These are phyloP conservation scores for Sphaerodactylus townsendi DNA, from an alignment of 2,113 vertebrate genomes.

Conservation along the genomic window DNA sequence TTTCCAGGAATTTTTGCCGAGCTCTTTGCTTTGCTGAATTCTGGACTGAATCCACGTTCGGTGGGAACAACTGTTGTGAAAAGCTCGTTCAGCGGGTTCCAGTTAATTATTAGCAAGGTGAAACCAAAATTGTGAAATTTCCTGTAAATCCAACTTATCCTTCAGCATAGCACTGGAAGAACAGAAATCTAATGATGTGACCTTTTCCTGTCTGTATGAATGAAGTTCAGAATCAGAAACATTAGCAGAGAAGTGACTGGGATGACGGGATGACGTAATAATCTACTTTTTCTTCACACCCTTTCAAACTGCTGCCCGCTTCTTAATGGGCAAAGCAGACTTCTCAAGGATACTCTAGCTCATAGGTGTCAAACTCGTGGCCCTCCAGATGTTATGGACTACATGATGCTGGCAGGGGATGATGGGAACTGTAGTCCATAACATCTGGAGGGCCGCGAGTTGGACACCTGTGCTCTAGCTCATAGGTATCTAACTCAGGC, in stretches of 20 bases:
- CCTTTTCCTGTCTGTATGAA: neutral
- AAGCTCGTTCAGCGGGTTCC: constrained; percentile 41
- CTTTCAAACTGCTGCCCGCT: neutral
- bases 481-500: no score
- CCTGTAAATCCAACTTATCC: constrained; percentile 29
- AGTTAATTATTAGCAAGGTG: constrained; percentile 52
- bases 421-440: no score
- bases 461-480: no score
- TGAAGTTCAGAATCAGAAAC: neutral
- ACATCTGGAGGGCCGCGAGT: no score
- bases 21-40: neutral
- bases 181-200: neutral
- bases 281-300: neutral
- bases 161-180: neutral
- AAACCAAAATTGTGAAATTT: constrained; percentile 27
- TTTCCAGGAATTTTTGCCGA: neutral
- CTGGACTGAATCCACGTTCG: neutral
- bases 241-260: fast-evolving
- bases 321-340: neutral
- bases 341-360: neutral
- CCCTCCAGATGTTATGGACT: no score
- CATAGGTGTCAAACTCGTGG: no score
- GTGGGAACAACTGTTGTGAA: neutral
- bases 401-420: no score
- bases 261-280: neutral